Evolutionary conservation across 1,140 invertebrate genomes (phyloP), one percentile per base, ranked within the genome.

Genomic region (Zaprionus kolodkinae): DNA sequence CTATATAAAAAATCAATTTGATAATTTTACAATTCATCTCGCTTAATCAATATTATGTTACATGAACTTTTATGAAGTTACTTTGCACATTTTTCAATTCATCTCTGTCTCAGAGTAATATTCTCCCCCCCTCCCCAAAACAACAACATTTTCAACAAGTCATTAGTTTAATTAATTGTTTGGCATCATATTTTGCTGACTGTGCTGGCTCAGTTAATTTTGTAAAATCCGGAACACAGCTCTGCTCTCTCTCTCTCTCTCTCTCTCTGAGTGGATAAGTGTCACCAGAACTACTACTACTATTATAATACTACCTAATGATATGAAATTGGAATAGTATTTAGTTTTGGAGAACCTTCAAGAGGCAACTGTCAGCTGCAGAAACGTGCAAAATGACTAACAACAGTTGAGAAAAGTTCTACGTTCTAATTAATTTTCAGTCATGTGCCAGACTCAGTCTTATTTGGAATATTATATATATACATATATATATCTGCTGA

Each of bases 131-230:
- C n/a, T n/a, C n/a, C n/a, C n/a, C n/a, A n/a, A n/a, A n/a, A n/a
- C n/a, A n/a, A 13, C 64, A 56, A 75, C 3, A 9, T 75, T 88
- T 88, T 67, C 48, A 85, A 56, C 85, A 64, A 88, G 84, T 88
- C 84, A 88, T 88, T 88, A 85, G 62, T 54, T 80, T 85, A 88
- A 88, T 88, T 88, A 88, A 88, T 88, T 81, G 75, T 85, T 81
- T 75, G 55, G 40, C 40, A 45, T 60, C 38, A 67, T 65, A 81
- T 77, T 60, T 72, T 15, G 25, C 52, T 66, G 80, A 50, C 65
- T 79, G 75, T 78, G 40, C n/a, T n/a, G 15, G 40, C 40, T 48
- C 82, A 78, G 70, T 85, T 87, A 62, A 87, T 87, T 83, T 83
- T 73, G 76, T 87, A 59, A 79, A 45, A 76, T 76, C 82, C 62